Conservation (phyloP, 2,113 vertebrate genomes). For the Lepidothrix coronata region DNA sequence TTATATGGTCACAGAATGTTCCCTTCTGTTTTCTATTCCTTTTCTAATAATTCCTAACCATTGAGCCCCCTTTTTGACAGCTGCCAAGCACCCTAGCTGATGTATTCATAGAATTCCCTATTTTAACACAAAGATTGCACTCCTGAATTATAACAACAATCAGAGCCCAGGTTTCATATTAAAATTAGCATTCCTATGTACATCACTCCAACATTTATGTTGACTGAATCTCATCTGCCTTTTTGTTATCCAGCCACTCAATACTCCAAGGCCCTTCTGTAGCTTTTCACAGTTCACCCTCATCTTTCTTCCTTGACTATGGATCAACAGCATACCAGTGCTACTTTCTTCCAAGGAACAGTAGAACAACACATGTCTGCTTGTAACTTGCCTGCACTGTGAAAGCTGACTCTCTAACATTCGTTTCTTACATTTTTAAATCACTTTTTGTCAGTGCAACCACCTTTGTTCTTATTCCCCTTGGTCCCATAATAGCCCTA, state of each 20-base stretch:
- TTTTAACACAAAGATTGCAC: not conserved
- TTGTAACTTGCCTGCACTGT: no score
- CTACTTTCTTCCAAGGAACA: not conserved
- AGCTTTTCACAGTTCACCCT: not conserved
- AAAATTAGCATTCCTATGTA: not conserved
- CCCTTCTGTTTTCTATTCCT: not conserved
- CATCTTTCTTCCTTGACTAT: not conserved
- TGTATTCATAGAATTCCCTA: not conserved
- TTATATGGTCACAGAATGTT: not conserved
- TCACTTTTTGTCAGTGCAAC: not conserved
- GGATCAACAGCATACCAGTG: not conserved
- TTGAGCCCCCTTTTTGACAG: not conserved
- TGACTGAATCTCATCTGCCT: not conserved
- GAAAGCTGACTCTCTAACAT: not conserved
- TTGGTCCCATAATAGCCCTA: not conserved
- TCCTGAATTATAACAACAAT: not conserved
- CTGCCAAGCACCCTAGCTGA: not conserved
- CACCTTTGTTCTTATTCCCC: not conserved
- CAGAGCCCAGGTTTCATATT: constrained; percentile 2
- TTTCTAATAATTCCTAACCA: not conserved
- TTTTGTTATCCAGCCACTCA: not conserved
- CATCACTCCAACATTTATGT: not conserved
- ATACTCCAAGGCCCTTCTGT: not conserved
- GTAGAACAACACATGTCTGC: not conserved
- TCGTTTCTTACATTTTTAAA: not conserved